Conservation (phyloP, 1,140 invertebrate species). For the Lordiphosa mommai region DNA sequence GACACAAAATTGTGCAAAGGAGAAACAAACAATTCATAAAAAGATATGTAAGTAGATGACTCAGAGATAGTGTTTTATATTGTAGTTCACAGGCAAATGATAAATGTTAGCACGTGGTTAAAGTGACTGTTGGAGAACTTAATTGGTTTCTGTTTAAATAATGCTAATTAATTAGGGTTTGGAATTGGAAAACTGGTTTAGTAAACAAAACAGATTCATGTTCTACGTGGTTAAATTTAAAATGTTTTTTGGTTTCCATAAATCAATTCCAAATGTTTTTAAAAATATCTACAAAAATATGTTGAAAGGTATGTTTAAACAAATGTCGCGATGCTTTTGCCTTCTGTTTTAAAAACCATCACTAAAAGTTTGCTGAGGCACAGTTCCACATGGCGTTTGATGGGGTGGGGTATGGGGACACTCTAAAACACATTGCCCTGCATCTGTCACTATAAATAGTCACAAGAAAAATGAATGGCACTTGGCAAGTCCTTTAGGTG, state of each 20-base stretch:
- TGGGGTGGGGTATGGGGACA: background rate
- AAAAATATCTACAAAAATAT: constrained; percentile 18
- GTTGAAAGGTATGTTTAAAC: constrained; percentile 17
- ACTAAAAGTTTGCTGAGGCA: constrained; percentile 40
- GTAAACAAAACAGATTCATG: no score
- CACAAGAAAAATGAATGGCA: constrained; percentile 31
- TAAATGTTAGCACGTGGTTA: constrained; percentile 30
- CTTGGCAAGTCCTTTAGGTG: constrained; percentile 59
- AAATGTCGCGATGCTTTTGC: background rate
- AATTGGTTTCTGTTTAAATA: background rate
- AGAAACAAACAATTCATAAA: constrained; percentile 18
- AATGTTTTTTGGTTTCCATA: no score
- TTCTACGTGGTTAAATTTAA: no score
- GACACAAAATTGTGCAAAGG: constrained; percentile 21
- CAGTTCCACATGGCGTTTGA: constrained; percentile 28
- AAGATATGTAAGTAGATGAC: constrained; percentile 9
- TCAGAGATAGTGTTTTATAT: constrained; percentile 29
- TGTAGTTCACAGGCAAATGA: constrained; percentile 22
- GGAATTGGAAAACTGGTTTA: constrained; percentile 14
- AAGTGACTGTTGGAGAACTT: background rate
- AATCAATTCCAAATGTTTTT: no score
- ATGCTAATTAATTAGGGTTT: constrained; percentile 17
- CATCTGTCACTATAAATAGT: constrained; percentile 72
- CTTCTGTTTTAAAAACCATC: no score
- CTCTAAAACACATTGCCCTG: constrained; percentile 53